Conservation (phyloP, 2,113 vertebrate species). For the Gasterosteus aculeatus region DNA sequence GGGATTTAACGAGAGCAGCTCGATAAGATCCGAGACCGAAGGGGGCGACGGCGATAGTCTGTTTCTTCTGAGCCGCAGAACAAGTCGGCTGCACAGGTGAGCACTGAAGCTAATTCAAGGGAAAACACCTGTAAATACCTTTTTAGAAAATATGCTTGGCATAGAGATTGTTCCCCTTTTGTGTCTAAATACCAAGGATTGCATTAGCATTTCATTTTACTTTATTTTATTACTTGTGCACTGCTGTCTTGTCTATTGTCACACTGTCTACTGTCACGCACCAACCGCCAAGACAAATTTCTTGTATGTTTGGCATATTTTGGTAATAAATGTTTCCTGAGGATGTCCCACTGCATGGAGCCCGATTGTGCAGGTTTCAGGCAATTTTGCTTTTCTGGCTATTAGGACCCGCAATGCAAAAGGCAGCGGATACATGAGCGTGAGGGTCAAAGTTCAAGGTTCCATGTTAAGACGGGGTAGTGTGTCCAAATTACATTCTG, state of each 20-base stretch:
- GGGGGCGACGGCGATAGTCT: not conserved
- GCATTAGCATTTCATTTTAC: too few species aligned
- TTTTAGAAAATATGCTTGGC: not conserved
- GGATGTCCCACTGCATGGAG: not conserved
- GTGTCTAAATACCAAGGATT: not conserved
- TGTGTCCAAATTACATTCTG: not conserved
- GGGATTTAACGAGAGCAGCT: not conserved
- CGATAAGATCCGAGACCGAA: constrained; percentile 17
- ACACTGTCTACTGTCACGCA: too few species aligned
- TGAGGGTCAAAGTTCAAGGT: not conserved
- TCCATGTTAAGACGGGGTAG: not conserved
- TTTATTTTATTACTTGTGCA: too few species aligned
- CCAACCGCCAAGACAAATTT: too few species aligned
- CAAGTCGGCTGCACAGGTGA: constrained; percentile 46
- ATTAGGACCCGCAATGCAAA: not conserved
- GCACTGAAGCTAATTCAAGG: not conserved
- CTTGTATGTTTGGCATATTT: too few species aligned
- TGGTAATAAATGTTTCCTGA: too few species aligned
- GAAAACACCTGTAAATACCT: not conserved
- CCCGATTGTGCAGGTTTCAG: not conserved
- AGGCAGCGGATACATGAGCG: not conserved
- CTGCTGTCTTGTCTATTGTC: too few species aligned
- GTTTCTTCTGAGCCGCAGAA: constrained; percentile 18
- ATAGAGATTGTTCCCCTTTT: not conserved
- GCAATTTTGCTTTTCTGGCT: not conserved